phyloP scores from a whole-genome alignment of 2,888 invertebrate species.

The Cataglyphis cursor region DNA sequence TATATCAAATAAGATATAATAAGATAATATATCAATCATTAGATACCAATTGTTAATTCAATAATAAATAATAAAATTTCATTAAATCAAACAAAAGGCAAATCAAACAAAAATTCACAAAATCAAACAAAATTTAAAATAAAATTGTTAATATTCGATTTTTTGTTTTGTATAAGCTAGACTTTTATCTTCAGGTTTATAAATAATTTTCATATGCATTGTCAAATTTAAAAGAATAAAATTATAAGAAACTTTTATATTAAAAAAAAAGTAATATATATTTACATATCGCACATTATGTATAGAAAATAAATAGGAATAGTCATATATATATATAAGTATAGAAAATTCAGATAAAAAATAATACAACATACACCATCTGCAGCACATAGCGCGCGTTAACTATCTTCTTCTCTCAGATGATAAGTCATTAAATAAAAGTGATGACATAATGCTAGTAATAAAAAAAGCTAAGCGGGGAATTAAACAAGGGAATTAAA shows the following conservation, averaged over 20 bases:
- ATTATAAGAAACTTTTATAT: background rate
- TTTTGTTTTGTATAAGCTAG: background rate
- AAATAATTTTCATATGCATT: background rate
- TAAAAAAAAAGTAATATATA: background rate
- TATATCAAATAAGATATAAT: no score
- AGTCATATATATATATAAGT: background rate
- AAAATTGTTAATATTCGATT: background rate
- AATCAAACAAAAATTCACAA: no score
- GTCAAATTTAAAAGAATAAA: slow-evolving; percentile 1
- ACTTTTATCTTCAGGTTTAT: background rate
- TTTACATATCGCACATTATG: background rate
- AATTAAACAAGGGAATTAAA: background rate
- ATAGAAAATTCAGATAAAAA: background rate
- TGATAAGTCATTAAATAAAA: slow-evolving; percentile 5
- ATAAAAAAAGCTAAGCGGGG: background rate
- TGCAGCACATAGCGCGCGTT: background rate
- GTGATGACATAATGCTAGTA: background rate
- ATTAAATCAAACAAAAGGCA: background rate
- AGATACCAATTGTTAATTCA: background rate
- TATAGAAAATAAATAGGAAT: background rate
- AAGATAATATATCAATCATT: background rate
- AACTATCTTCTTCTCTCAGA: background rate
- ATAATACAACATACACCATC: slow-evolving; percentile 3
- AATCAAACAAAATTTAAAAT: no score
- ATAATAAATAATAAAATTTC: background rate